phyloP scores from a whole-genome alignment of 2,113 vertebrate genomes.

The Myrmophylax atrothorax region DNA sequence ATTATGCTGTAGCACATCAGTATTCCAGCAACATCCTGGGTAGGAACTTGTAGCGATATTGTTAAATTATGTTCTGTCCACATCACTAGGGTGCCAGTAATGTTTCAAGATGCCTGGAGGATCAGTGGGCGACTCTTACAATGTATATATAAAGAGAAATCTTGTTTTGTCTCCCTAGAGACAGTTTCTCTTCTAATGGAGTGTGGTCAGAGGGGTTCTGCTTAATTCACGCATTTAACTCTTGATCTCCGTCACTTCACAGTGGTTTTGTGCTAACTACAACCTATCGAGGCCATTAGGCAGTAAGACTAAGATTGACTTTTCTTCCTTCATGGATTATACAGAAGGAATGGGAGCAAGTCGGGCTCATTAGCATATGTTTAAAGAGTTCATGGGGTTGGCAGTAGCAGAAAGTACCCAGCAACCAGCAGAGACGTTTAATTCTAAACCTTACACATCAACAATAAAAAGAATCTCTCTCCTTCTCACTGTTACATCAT shows the following conservation, averaged over 20 bases:
- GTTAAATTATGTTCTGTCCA: slow-evolving; percentile 59
- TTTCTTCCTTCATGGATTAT: slow-evolving; percentile 58
- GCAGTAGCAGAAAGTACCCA: slow-evolving; percentile 36
- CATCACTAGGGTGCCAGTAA: slow-evolving; percentile 32
- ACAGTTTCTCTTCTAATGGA: slow-evolving; percentile 29
- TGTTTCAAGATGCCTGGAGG: slow-evolving; percentile 30
- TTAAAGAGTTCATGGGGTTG: slow-evolving; percentile 55
- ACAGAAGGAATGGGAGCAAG: slow-evolving; percentile 41
- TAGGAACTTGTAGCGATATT: background rate
- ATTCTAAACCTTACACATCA: slow-evolving; percentile 45
- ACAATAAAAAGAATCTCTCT: slow-evolving; percentile 40
- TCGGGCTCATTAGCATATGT: slow-evolving; percentile 35
- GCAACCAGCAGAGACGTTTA: slow-evolving; percentile 56
- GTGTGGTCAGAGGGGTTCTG: slow-evolving; percentile 8
- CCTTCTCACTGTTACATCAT: slow-evolving; percentile 19
- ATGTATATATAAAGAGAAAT: slow-evolving; percentile 51
- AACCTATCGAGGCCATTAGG: slow-evolving; percentile 45
- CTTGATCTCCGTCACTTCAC: background rate
- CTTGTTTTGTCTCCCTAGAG: slow-evolving; percentile 51
- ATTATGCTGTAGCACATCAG: slow-evolving; percentile 7
- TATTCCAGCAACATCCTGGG: slow-evolving; percentile 1
- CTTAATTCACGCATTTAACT: slow-evolving; percentile 62
- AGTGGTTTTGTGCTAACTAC: slow-evolving; percentile 55
- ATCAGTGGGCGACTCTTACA: slow-evolving; percentile 38
- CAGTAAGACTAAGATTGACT: slow-evolving; percentile 49